These are phyloP conservation scores for Abrostola triplasia DNA, from an alignment of 2,888 invertebrate species.

Conservation along the genomic window DNA sequence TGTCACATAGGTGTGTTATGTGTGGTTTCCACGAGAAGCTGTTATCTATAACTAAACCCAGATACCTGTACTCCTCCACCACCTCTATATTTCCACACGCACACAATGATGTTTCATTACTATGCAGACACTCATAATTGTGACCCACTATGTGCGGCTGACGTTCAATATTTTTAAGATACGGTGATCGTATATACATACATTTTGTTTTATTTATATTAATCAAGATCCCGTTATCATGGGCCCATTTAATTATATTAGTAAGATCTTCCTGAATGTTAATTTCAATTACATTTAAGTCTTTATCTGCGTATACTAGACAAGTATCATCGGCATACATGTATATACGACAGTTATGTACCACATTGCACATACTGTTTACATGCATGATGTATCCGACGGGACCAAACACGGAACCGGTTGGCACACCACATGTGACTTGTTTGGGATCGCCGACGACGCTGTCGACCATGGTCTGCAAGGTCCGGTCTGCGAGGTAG, in stretches of 20 bases:
- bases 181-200: slow-evolving; percentile 11
- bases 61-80: slow-evolving; percentile 17
- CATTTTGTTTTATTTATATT: slow-evolving; percentile 16
- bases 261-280: slow-evolving; percentile 7
- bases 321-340: slow-evolving; percentile 16
- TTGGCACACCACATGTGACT: slow-evolving; percentile 8
- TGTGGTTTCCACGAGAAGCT: slow-evolving; percentile 16
- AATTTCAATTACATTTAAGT: slow-evolving; percentile 7
- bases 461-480: slow-evolving; percentile 6
- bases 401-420: slow-evolving; percentile 14
- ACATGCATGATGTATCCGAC: slow-evolving; percentile 11
- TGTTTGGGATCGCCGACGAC: not conserved
- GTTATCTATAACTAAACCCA: slow-evolving; percentile 12
- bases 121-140: slow-evolving; percentile 17
- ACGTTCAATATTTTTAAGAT: not conserved
- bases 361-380: slow-evolving; percentile 15
- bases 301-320: slow-evolving; percentile 7
- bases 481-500: not conserved
- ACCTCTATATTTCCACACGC: slow-evolving; percentile 12
- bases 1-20: slow-evolving; percentile 5
- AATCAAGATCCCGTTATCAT: slow-evolving; percentile 14
- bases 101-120: not conserved
- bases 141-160: slow-evolving; percentile 6
- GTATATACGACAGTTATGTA: slow-evolving; percentile 8
- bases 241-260: slow-evolving; percentile 13